phyloP scores from a whole-genome alignment of 2,888 invertebrate genomes.

The Xanthostigma xanthostigma region DNA sequence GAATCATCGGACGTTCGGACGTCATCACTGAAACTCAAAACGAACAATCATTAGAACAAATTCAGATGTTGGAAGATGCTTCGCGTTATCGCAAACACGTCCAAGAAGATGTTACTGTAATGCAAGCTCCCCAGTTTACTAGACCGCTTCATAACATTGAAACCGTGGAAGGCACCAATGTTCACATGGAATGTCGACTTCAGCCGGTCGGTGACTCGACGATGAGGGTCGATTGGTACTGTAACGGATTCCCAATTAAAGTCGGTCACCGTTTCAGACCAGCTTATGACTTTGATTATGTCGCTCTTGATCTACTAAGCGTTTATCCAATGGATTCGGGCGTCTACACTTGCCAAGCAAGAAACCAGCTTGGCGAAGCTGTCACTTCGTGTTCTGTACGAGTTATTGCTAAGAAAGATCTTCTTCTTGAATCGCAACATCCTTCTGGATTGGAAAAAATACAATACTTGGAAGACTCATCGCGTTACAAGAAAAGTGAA shows the following conservation, averaged over 20 bases:
- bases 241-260: slow-evolving; percentile 83
- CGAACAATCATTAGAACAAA: slow-evolving; percentile 83
- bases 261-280: slow-evolving; percentile 90
- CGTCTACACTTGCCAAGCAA: slow-evolving; percentile 88
- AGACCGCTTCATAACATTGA: slow-evolving; percentile 78
- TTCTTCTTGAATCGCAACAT: slow-evolving; percentile 78
- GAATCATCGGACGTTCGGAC: slow-evolving; percentile 67
- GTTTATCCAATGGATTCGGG: slow-evolving; percentile 97
- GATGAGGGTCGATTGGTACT: slow-evolving; percentile 92
- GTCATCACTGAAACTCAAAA: slow-evolving; percentile 82
- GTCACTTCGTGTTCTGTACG: slow-evolving; percentile 83
- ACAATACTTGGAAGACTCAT: slow-evolving; percentile 77
- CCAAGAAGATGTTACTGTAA: slow-evolving; percentile 66
- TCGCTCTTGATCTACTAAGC: slow-evolving; percentile 87
- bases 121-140: slow-evolving; percentile 78
- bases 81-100: slow-evolving; percentile 53
- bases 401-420: slow-evolving; percentile 77
- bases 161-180: slow-evolving; percentile 79
- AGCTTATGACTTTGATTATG: slow-evolving; percentile 93
- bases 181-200: slow-evolving; percentile 80
- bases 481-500: slow-evolving; percentile 69
- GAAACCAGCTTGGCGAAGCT: slow-evolving; percentile 88
- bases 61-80: slow-evolving; percentile 74
- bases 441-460: slow-evolving; percentile 85
- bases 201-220: slow-evolving; percentile 84